A percentile compares a stretch with the other conserved stretches of the same genome.
Evolutionary conservation across 2,113 vertebrate genomes (phyloP).

Genomic region (Poecilia latipinna): DNA sequence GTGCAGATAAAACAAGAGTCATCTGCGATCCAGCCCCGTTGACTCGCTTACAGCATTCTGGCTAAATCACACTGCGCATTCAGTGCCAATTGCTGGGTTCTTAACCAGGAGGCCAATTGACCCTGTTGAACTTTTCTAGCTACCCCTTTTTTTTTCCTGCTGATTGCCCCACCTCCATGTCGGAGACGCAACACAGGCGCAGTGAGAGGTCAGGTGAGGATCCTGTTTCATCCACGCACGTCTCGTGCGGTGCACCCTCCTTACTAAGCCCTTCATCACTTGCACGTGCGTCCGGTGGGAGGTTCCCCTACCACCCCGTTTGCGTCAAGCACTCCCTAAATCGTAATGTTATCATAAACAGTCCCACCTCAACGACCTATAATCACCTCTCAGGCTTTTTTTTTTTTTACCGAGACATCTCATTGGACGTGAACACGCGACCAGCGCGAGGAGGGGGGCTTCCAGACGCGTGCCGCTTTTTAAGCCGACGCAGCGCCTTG

Average conservation of each 20-base stretch:
- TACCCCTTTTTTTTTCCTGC: not conserved
- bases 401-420: conserved; percentile 64
- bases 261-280: conserved; percentile 43
- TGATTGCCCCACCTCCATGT: not conserved
- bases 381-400: conserved; percentile 75
- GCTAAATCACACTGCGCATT: not conserved
- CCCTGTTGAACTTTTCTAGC: conserved; percentile 6
- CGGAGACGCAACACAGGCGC: conserved; percentile 4
- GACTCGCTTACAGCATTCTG: not conserved
- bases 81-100: not conserved
- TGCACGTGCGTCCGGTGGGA: conserved; percentile 76
- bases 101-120: conserved; percentile 8
- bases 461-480: conserved; percentile 95
- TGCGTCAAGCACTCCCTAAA: conserved; percentile 73
- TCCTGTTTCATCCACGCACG: conserved; percentile 25
- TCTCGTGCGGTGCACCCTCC: conserved; percentile 63
- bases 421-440: conserved; percentile 94
- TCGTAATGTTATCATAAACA: conserved; percentile 73
- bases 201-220: conserved; percentile 32
- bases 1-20: too few species aligned
- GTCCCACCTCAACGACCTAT: conserved; percentile 52
- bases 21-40: not conserved
- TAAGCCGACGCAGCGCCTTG: conserved; percentile 87
- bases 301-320: conserved; percentile 66
- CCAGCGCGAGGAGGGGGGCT: conserved; percentile 89